Conservation (phyloP, 1,140 invertebrate species). For the Acromyrmex charruanus region DNA sequence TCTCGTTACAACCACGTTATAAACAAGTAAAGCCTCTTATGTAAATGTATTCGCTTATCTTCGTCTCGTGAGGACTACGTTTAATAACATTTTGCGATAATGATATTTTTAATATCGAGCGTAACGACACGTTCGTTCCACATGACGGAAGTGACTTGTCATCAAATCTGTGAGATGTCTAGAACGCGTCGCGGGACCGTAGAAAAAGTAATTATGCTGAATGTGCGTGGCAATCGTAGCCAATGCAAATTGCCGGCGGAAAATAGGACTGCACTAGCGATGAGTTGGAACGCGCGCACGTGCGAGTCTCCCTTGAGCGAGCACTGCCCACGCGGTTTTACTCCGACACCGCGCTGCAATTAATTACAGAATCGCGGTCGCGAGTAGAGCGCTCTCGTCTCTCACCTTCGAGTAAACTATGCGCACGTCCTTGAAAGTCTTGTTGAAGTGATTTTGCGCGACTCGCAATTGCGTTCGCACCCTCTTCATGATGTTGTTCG, state of each 20-base stretch:
- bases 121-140: background rate
- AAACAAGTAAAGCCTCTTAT: conserved; percentile 67
- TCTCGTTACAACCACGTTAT: conserved; percentile 64
- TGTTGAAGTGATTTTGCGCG: conserved; percentile 82
- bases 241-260: conserved; percentile 72
- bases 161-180: conserved; percentile 21
- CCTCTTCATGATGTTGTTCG: conserved; percentile 81
- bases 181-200: background rate
- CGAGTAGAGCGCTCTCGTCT: conserved; percentile 43
- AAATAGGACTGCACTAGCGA: conserved; percentile 72
- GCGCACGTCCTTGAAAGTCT: conserved; percentile 79
- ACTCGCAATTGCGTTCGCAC: conserved; percentile 83
- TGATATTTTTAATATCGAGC: background rate
- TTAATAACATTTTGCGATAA: conserved; percentile 33
- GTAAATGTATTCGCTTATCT: conserved; percentile 77
- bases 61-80: conserved; percentile 57
- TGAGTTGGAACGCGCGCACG: conserved; percentile 65
- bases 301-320: conserved; percentile 63
- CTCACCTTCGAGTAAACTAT: conserved; percentile 83
- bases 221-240: conserved; percentile 68
- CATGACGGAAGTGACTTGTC: conserved; percentile 36
- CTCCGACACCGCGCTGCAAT: conserved; percentile 58
- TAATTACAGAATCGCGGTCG: conserved; percentile 72
- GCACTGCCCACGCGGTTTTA: conserved; percentile 67
- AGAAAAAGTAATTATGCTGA: conserved; percentile 61